A percentile compares a stretch with the other conserved stretches of the same genome.
Conservation (phyloP, 2,113 vertebrate species). For the Pithys albifrons region DNA sequence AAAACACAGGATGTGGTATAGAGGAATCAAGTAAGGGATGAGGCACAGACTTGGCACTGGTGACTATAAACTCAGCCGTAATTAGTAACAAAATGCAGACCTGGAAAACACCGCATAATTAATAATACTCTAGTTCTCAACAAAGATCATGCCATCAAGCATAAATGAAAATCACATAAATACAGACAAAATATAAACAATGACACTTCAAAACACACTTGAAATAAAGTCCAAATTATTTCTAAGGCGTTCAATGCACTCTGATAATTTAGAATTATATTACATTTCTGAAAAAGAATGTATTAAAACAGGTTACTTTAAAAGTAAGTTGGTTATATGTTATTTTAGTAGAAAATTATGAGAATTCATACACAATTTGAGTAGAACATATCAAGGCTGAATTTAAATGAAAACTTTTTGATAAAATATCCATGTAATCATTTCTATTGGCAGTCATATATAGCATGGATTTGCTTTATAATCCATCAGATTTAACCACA, state of each 20-base stretch:
- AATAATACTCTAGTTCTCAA: not conserved
- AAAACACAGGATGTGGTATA: not conserved
- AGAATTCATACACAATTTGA: not conserved
- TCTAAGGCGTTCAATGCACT: not conserved
- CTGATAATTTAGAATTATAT: not conserved
- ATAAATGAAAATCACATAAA: not conserved
- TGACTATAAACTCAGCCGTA: not conserved
- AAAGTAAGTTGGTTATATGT: not conserved
- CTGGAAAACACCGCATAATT: not conserved
- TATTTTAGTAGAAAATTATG: conserved; percentile 35
- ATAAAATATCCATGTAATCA: not conserved
- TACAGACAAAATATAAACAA: not conserved
- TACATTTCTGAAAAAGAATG: not conserved
- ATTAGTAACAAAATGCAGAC: not conserved
- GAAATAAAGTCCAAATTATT: not conserved
- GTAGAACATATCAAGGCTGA: conserved; percentile 2
- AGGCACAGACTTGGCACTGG: not conserved
- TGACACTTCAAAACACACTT: not conserved
- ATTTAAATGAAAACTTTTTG: conserved; percentile 11
- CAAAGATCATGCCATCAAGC: not conserved
- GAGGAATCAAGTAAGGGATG: not conserved
- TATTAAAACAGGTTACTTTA: not conserved
- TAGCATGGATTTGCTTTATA: not conserved
- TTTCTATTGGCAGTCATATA: not conserved
- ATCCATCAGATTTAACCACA: not conserved